Conservation (phyloP, 2,797 vertebrate species). For the Furcifer pardalis region DNA sequence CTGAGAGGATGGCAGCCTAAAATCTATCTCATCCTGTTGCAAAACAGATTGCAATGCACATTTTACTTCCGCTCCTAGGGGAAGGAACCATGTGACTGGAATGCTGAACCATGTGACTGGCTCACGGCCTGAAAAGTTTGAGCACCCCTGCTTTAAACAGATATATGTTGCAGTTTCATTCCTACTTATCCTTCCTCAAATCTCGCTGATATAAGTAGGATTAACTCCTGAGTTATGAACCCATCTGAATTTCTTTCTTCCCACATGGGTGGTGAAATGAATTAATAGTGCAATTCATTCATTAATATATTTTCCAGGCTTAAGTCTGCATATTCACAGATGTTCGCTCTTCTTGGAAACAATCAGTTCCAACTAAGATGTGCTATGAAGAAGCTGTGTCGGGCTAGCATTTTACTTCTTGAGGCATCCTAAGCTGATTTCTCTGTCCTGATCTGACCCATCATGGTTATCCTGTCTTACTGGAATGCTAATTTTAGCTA, state of each 20-base stretch:
- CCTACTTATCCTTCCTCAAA: not conserved
- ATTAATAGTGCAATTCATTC: not conserved
- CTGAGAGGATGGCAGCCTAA: no score
- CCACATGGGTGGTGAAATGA: not conserved
- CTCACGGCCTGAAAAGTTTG: no score
- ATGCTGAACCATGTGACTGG: no score
- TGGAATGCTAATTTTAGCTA: slow-evolving; percentile 22
- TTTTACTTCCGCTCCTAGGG: no score
- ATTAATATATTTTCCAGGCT: not conserved
- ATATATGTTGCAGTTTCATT: not conserved
- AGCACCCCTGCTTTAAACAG: no score
- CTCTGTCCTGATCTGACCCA: not conserved
- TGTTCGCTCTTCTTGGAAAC: not conserved
- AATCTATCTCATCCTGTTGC: no score
- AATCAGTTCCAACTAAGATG: not conserved
- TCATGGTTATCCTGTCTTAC: not conserved
- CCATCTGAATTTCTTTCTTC: not conserved
- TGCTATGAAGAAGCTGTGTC: not conserved
- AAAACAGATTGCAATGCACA: no score
- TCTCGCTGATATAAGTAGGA: not conserved
- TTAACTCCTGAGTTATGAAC: no score
- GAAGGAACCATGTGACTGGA: no score
- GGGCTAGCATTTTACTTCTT: not conserved
- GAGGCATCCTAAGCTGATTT: not conserved
- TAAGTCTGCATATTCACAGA: no score